Conservation (phyloP, 2,113 vertebrate genomes). For the Picathartes gymnocephalus region DNA sequence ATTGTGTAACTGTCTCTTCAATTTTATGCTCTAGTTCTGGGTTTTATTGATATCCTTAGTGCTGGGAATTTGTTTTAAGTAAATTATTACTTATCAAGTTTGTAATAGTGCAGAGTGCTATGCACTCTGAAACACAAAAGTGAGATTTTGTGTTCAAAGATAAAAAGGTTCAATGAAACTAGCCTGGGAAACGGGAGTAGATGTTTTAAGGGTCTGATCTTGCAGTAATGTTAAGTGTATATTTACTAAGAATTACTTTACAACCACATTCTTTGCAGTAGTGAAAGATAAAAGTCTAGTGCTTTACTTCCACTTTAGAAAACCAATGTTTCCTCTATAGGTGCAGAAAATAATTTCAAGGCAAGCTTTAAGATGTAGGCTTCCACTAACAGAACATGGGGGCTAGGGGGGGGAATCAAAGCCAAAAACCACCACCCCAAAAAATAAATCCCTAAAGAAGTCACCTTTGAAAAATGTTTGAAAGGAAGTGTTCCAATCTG, state of each 20-base stretch:
- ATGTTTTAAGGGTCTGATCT: not conserved
- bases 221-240: not conserved
- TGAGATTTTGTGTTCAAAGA: not conserved
- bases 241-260: not conserved
- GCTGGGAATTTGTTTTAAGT: conserved; percentile 29
- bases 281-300: not conserved
- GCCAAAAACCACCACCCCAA: fast-evolving
- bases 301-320: not conserved
- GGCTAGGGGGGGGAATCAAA: not conserved
- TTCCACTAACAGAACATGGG: not conserved
- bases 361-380: not conserved
- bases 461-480: not conserved
- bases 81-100: not conserved
- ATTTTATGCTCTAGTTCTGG: conserved; percentile 54
- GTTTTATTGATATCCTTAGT: conserved; percentile 36
- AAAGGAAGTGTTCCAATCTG: not conserved
- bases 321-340: not conserved
- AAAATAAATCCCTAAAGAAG: not conserved
- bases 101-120: not conserved
- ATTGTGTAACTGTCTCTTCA: conserved; percentile 56
- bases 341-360: not conserved
- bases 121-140: not conserved
- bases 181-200: not conserved
- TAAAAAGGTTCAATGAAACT: not conserved
- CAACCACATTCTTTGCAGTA: not conserved